These are phyloP conservation scores for Chaetophractus vellerosus DNA, from an alignment of 2,797 vertebrate genomes.

Conservation along the genomic window DNA sequence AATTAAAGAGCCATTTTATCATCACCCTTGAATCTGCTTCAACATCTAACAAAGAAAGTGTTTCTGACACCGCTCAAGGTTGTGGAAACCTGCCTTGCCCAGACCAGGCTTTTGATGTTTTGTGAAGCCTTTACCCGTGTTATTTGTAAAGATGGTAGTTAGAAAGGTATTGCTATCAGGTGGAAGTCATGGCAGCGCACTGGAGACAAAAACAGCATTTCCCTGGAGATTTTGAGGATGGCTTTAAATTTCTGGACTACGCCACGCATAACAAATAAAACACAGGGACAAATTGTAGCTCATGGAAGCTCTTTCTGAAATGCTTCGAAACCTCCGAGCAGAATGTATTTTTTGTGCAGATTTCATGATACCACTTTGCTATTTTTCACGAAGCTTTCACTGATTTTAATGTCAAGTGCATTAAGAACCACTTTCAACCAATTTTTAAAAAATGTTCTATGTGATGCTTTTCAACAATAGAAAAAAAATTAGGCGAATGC, in stretches of 20 bases:
- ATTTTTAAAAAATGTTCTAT: neutral
- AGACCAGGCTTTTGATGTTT: neutral
- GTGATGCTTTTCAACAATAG: slow-evolving; percentile 11
- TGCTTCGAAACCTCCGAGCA: neutral
- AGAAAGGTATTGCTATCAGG: neutral
- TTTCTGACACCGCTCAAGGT: neutral
- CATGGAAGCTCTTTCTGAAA: neutral
- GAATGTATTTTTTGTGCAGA: neutral
- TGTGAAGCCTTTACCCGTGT: neutral
- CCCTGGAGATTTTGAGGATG: neutral
- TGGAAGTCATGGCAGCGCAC: neutral
- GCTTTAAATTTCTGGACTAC: neutral
- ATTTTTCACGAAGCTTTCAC: neutral
- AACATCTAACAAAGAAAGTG: neutral
- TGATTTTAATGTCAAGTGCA: slow-evolving; percentile 5
- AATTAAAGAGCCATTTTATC: neutral
- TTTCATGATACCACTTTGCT: neutral
- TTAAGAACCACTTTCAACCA: neutral
- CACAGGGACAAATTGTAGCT: neutral
- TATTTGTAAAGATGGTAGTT: neutral
- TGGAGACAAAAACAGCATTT: neutral
- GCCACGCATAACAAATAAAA: neutral
- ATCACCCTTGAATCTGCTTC: neutral
- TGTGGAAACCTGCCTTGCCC: neutral
- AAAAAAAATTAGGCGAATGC: neutral